Percentiles rank a stretch among this genome's conserved stretches.
Conservation (phyloP, 2,113 vertebrate species). For the Scatophagus argus region DNA sequence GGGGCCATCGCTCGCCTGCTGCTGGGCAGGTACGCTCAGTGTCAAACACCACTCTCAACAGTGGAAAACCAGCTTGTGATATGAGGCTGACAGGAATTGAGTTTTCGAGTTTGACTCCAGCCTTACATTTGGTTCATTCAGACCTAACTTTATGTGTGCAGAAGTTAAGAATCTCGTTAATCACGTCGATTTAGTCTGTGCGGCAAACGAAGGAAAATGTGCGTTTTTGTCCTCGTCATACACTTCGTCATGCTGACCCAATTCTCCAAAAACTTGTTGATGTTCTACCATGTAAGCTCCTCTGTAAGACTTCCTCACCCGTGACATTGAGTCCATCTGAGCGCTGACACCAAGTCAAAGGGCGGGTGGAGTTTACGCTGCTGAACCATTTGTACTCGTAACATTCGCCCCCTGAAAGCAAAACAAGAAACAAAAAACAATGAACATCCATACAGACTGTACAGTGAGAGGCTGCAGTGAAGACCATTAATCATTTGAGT, state of each 20-base stretch:
- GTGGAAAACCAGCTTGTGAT: too few relatives aligned
- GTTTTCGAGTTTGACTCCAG: too few relatives aligned
- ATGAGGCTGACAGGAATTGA: too few relatives aligned
- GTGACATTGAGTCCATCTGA: conserved; percentile 97
- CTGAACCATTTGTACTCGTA: conserved; percentile 96
- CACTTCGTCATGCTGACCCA: not conserved
- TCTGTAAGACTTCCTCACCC: conserved; percentile 80
- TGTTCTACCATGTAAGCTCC: not conserved
- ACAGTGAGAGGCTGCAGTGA: not conserved
- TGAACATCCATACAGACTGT: conserved; percentile 11
- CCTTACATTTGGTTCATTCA: not conserved
- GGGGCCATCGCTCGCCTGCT: too few relatives aligned
- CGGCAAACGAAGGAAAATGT: not conserved
- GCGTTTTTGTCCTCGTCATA: not conserved
- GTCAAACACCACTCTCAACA: too few relatives aligned
- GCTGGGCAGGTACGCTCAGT: too few relatives aligned
- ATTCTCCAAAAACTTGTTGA: not conserved
- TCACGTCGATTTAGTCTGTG: not conserved
- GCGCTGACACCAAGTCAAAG: conserved; percentile 93
- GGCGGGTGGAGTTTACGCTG: conserved; percentile 85
- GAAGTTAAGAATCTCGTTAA: not conserved
- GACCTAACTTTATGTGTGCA: not conserved
- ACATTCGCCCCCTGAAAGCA: conserved; percentile 90
- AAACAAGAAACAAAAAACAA: conserved; percentile 31
- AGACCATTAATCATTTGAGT: conserved; percentile 37